Base-by-base conservation (phyloP, 1,140 invertebrate genomes). In the Calliopsis andreniformis region DNA sequence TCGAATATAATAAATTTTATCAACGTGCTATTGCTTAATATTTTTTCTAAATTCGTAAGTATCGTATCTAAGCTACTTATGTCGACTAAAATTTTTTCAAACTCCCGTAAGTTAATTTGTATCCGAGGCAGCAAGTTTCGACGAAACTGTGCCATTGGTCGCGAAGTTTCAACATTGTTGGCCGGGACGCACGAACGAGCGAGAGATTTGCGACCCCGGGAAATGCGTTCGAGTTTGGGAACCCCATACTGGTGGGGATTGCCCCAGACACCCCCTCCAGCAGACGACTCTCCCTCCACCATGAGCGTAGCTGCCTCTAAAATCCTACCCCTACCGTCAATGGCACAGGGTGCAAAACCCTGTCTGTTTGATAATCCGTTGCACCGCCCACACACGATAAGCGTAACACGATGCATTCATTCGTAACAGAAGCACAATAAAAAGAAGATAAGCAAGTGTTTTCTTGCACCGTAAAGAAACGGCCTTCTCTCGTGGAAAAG, bases 191-290 rank as follows among this genome's bases (percentile, higher is more conserved):
- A 47, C 76, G 69, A 78, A 82, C 78, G 66, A 76, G 49, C 75
- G 45, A 77, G 79, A 80, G 81, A 89, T 87, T 88, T 86, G 86
- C 87, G 87, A 90, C 86, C 88, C 89, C 89, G 91, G 91, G 89
- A 92, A 92, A 92, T 92, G 91, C 90, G 88, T 87, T 89, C 78
- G 87, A 66, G 87, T 89, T 91, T 89, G 88, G 87, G 86, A 91
- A 91, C 86, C 87, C 83, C 84, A 89, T 85, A 89, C 88, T 89
- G 87, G 90, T 90, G 90, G 91, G 90, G 90, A 91, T 92, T 91
- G 90, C 91, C 91, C 90, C 91, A 92, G 91, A 92, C 91, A 92
- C 91, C 90, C 91, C 91, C 89, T 92, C 91, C 91, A 91, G 66
- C 70, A 86, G 86, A 87, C 88, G 73, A 78, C 55, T 85, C 87